phyloP scores from a whole-genome alignment of 2,113 vertebrate genomes.

The Apodemus speciosus region DNA sequence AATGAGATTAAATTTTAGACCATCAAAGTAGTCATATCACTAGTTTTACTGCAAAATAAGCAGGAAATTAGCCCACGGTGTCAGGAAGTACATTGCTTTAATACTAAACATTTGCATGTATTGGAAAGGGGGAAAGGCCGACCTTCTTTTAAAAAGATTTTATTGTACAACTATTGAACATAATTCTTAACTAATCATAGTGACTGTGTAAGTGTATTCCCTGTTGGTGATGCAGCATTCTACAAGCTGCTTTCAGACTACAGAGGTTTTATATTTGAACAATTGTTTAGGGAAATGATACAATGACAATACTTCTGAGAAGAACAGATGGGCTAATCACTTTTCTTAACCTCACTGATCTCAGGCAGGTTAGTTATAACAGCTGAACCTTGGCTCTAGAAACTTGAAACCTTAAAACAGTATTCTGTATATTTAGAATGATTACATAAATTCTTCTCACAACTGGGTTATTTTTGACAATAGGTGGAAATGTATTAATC shows the following conservation, averaged over 20 bases:
- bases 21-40: background rate
- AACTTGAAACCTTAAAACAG: background rate
- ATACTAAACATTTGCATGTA: background rate
- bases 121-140: background rate
- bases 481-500: background rate
- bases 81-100: background rate
- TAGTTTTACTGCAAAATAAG: conserved; percentile 32
- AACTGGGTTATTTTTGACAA: background rate
- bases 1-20: conserved; percentile 4
- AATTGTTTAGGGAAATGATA: background rate
- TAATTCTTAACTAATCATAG: background rate
- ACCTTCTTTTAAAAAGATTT: background rate
- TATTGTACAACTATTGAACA: background rate
- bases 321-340: background rate
- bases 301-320: background rate
- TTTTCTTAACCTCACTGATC: background rate
- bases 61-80: background rate
- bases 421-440: background rate
- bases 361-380: background rate
- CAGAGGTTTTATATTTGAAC: background rate
- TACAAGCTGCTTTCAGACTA: conserved; percentile 23
- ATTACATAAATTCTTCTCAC: background rate
- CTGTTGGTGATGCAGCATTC: background rate
- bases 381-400: background rate
- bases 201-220: background rate